These are phyloP conservation scores for Zosterops lateralis DNA, from an alignment of 2,113 vertebrate species.

Conservation along the genomic window DNA sequence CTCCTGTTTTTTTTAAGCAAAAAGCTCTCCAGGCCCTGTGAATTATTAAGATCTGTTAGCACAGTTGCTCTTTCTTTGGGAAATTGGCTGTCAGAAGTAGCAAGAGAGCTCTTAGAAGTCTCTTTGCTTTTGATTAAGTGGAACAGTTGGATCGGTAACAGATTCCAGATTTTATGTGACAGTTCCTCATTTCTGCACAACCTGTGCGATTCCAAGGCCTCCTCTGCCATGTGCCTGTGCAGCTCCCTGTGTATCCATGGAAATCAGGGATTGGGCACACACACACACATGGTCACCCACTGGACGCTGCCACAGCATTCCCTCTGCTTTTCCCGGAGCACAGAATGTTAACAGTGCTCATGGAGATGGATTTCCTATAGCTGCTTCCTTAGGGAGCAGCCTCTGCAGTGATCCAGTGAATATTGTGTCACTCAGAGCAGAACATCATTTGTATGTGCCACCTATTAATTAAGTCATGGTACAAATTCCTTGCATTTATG, in stretches of 20 bases:
- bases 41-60: conserved; percentile 74
- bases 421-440: not conserved
- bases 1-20: not conserved
- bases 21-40: conserved; percentile 49
- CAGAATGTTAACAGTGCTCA: not conserved
- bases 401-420: not conserved
- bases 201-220: not conserved
- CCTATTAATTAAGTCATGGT: not conserved
- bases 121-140: conserved; percentile 67
- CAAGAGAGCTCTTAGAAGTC: conserved; percentile 54
- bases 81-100: conserved; percentile 68
- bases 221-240: not conserved
- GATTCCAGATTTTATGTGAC: conserved; percentile 62
- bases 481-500: not conserved
- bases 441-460: not conserved
- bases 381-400: not conserved
- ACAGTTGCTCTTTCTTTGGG: conserved; percentile 70
- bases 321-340: not conserved
- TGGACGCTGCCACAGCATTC: not conserved
- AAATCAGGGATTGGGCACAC: not conserved
- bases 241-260: not conserved
- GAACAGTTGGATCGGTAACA: conserved; percentile 60
- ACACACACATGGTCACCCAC: not conserved
- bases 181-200: conserved; percentile 21
- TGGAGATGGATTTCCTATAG: not conserved